These are phyloP conservation scores for Pseudocheirus occidentalis DNA, from an alignment of 2,797 vertebrate genomes.

Conservation along the genomic window DNA sequence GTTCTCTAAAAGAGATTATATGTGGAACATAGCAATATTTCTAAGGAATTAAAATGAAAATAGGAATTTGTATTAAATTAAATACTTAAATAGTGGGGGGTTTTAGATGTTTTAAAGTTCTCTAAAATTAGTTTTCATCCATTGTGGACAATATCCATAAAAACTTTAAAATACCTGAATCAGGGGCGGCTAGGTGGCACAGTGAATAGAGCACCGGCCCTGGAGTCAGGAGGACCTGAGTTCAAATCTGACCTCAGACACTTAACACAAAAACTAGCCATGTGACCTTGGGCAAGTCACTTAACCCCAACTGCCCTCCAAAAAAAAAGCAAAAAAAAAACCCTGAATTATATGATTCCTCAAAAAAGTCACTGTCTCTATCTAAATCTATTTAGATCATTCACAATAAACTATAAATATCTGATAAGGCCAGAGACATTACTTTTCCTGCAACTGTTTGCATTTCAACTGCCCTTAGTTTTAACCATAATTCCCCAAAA, in stretches of 20 bases:
- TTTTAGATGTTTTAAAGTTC: neutral
- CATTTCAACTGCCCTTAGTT: neutral
- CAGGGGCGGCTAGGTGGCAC: too few relatives aligned
- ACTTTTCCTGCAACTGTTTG: neutral
- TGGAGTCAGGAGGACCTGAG: too few relatives aligned
- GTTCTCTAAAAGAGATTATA: neutral
- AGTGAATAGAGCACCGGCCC: too few relatives aligned
- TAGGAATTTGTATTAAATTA: neutral
- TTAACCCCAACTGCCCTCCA: too few relatives aligned
- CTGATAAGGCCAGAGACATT: neutral
- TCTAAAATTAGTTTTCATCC: neutral
- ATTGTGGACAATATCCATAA: neutral
- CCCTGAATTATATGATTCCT: neutral
- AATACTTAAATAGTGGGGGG: neutral
- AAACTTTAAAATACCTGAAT: neutral
- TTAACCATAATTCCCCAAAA: neutral
- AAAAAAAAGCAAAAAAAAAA: too few relatives aligned
- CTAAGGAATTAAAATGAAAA: neutral
- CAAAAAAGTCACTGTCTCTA: neutral
- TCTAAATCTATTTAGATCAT: neutral
- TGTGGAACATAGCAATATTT: neutral
- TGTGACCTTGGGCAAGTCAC: too few relatives aligned
- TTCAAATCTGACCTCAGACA: too few relatives aligned
- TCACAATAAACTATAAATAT: neutral
- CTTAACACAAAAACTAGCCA: too few relatives aligned